Evolutionary conservation across 2,113 vertebrate genomes (phyloP).

Genomic region (Macrotis lagotis): DNA sequence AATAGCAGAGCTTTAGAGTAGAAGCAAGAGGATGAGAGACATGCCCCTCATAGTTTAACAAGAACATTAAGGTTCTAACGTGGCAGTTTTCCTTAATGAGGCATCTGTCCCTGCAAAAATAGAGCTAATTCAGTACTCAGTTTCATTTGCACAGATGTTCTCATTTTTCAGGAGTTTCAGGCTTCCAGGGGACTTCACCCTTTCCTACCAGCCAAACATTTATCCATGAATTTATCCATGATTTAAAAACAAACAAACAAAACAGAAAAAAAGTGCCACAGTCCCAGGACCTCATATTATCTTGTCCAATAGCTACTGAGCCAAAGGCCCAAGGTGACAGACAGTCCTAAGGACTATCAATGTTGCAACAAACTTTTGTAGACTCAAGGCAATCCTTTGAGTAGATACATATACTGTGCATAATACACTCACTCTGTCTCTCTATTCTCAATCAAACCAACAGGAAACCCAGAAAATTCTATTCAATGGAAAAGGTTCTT

Average conservation of each 20-base stretch:
- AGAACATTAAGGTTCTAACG: not conserved
- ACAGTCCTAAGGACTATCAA: rapidly evolving
- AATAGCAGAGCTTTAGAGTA: not conserved
- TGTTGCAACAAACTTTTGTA: not conserved
- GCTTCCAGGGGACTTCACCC: not conserved
- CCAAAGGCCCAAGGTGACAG: not conserved
- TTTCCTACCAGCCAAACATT: not conserved
- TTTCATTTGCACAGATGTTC: not conserved
- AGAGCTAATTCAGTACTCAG: not conserved
- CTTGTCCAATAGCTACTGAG: not conserved
- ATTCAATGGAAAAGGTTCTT: not conserved
- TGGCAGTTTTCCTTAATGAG: not conserved
- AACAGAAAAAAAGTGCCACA: not conserved
- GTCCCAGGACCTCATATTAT: not conserved
- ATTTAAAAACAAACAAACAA: not conserved
- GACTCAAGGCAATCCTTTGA: too few species aligned
- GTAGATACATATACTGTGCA: too few species aligned
- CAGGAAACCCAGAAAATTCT: not conserved
- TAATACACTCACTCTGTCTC: too few species aligned
- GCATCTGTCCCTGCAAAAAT: too few species aligned
- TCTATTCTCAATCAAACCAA: not conserved
- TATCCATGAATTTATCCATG: not conserved
- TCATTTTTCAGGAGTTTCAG: not conserved
- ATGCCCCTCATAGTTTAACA: not conserved
- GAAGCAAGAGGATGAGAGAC: not conserved